Percentiles rank a stretch among this genome's conserved stretches.
phyloP scores from a whole-genome alignment of 2,113 vertebrate species.

The Melanotaenia duboulayi region DNA sequence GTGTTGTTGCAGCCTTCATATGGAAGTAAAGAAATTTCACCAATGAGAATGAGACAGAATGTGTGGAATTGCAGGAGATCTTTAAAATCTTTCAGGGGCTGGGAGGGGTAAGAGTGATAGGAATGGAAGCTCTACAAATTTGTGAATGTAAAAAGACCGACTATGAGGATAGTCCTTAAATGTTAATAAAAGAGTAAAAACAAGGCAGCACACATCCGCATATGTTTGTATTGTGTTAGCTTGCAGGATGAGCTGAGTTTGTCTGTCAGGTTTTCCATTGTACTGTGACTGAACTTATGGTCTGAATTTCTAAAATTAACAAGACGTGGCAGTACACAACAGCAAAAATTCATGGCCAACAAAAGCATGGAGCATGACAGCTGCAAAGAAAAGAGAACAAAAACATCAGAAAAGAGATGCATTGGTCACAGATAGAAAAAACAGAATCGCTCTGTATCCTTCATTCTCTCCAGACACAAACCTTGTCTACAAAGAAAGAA shows the following conservation, averaged over 20 bases:
- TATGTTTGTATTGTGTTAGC: background rate
- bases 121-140: no score
- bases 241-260: conserved; percentile 35
- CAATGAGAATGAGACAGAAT: no score
- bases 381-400: background rate
- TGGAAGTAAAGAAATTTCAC: no score
- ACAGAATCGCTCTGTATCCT: background rate
- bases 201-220: no score
- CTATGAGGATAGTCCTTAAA: no score
- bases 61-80: no score
- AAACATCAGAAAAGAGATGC: conserved; percentile 8
- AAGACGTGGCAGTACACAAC: conserved; percentile 7
- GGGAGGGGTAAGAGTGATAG: no score
- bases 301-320: conserved; percentile 34
- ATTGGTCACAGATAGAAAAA: background rate
- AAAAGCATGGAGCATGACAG: background rate
- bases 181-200: no score
- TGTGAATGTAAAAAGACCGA: no score
- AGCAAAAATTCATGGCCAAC: conserved; percentile 16
- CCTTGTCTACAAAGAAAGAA: conserved; percentile 5
- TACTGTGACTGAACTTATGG: conserved; percentile 1
- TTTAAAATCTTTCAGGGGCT: no score
- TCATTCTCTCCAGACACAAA: background rate
- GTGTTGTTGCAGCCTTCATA: no score
- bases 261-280: conserved; percentile 8